A percentile compares a stretch with the other conserved stretches of the same genome.
phyloP scores from a whole-genome alignment of 1,140 invertebrate genomes.

The Parapsyche elsis region DNA sequence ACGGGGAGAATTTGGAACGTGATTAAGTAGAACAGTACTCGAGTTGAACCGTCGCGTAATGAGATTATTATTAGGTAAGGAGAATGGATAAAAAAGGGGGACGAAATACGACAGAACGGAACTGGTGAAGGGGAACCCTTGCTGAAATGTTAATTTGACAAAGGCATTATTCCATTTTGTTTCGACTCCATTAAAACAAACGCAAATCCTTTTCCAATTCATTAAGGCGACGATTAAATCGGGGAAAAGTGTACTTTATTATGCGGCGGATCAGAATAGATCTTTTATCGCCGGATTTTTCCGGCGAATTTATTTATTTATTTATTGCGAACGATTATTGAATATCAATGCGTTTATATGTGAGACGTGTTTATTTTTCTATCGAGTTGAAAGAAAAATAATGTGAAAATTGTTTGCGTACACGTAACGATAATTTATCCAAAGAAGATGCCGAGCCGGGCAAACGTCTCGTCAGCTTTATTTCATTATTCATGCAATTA shows the following conservation, averaged over 20 bases:
- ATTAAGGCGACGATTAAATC: constrained; percentile 1
- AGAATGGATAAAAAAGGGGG: neutral
- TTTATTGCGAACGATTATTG: too few species aligned
- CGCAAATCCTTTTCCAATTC: constrained; percentile 30
- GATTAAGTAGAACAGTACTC: constrained; percentile 9
- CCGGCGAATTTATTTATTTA: too few species aligned
- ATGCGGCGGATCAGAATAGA: too few species aligned
- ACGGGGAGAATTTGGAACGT: too few species aligned
- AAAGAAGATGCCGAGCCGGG: neutral
- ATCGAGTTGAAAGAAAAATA: too few species aligned
- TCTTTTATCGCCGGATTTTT: too few species aligned
- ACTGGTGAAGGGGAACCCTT: neutral
- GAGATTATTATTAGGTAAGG: constrained; percentile 1
- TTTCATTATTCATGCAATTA: constrained; percentile 24
- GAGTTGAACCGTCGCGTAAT: neutral
- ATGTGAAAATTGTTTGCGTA: neutral
- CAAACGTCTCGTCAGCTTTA: constrained; percentile 3
- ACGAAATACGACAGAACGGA: neutral
- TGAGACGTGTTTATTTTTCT: too few species aligned
- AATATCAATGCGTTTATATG: too few species aligned
- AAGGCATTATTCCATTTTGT: constrained; percentile 21
- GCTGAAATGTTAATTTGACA: constrained; percentile 28
- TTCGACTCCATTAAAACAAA: constrained; percentile 12
- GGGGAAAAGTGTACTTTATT: too few species aligned
- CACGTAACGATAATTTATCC: neutral